phyloP scores from a whole-genome alignment of 2,888 invertebrate species.

The Phorcus lineatus region DNA sequence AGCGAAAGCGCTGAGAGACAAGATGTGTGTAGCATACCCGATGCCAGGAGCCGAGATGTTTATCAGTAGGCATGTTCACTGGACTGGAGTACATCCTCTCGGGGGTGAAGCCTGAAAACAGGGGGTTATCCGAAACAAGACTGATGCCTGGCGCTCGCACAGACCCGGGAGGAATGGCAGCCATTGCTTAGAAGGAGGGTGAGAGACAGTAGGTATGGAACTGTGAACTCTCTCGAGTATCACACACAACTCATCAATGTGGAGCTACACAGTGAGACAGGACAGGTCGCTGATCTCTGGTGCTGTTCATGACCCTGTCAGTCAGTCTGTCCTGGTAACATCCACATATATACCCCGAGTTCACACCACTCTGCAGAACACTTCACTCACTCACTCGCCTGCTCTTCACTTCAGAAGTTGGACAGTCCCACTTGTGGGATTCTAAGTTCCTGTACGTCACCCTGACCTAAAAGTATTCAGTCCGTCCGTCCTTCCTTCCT shows the following conservation, averaged over 20 bases:
- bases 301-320: too few relatives aligned
- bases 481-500: too few relatives aligned
- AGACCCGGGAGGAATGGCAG: background rate
- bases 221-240: background rate
- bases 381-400: background rate
- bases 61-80: background rate
- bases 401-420: too few relatives aligned
- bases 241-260: background rate
- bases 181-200: background rate
- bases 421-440: constrained; percentile 20
- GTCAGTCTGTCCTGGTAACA: too few relatives aligned
- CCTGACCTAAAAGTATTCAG: background rate
- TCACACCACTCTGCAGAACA: background rate
- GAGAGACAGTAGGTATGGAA: background rate
- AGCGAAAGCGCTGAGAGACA: too few relatives aligned
- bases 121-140: constrained; percentile 14
- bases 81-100: constrained; percentile 19
- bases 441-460: constrained; percentile 3
- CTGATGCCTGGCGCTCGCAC: background rate
- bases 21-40: background rate
- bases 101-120: constrained; percentile 12
- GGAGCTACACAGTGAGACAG: background rate
- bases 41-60: constrained; percentile 3
- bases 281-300: background rate
- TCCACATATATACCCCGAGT: too few relatives aligned